Conservation (phyloP, 2,113 vertebrate genomes). For the Ochotona princeps region DNA sequence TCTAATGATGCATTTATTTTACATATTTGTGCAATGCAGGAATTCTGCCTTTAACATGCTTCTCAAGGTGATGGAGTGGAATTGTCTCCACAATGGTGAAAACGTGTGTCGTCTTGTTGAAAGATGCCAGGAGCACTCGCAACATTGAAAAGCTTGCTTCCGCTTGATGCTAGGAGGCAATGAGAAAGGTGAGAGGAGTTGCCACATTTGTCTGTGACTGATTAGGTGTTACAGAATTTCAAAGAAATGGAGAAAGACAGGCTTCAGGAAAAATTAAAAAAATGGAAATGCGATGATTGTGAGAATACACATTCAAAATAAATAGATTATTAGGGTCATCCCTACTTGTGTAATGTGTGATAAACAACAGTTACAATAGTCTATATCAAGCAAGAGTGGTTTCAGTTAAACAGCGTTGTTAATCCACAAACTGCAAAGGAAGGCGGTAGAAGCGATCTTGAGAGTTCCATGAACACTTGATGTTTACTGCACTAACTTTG, state of each 20-base stretch:
- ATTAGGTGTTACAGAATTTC: neutral
- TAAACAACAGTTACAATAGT: neutral
- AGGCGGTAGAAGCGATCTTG: neutral
- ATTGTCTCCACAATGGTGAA: neutral
- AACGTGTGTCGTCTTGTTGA: neutral
- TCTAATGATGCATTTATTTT: neutral
- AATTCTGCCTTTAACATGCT: neutral
- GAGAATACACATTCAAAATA: neutral
- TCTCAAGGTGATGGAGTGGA: neutral
- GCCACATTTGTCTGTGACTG: neutral
- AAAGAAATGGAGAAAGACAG: neutral
- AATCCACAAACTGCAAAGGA: neutral
- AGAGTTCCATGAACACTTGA: neutral
- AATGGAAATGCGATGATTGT: neutral
- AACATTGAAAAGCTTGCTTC: neutral
- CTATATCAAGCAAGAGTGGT: neutral
- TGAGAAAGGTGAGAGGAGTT: neutral
- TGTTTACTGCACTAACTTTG: neutral
- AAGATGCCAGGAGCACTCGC: neutral
- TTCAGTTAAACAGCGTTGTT: neutral
- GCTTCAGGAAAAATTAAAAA: neutral
- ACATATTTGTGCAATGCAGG: neutral
- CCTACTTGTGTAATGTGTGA: neutral
- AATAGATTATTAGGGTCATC: neutral
- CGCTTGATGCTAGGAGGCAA: neutral